A percentile compares a stretch with the other conserved stretches of the same genome.
Evolutionary conservation across 2,888 invertebrate species (phyloP).

Genomic region (Galeopsomyia nigrocyanea): DNA sequence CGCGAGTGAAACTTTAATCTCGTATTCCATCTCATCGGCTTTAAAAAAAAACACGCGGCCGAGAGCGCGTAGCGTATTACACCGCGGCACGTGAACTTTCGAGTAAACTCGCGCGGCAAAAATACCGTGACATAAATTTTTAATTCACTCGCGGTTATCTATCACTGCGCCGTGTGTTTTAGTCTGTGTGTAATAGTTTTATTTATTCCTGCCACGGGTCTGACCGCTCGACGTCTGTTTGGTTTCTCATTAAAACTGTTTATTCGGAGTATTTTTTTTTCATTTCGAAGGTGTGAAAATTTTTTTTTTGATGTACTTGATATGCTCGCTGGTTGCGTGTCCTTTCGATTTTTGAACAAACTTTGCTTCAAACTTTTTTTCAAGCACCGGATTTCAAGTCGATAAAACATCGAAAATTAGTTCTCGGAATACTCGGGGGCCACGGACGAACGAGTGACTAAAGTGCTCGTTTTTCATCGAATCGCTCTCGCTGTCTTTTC

Average conservation of each 20-base stretch:
- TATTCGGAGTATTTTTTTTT: too few species aligned
- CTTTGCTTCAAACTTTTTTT: conserved; percentile 10
- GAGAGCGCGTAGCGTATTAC: not conserved
- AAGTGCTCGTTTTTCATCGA: conserved; percentile 42
- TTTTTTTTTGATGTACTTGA: too few species aligned
- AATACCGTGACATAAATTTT: conserved; percentile 33
- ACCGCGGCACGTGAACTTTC: conserved; percentile 3
- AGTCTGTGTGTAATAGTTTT: too few species aligned
- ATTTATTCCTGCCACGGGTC: too few species aligned
- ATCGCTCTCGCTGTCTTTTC: conserved; percentile 30
- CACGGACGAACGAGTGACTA: conserved; percentile 43
- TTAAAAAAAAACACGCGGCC: conserved; percentile 3
- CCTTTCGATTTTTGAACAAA: too few species aligned
- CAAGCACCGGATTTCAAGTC: conserved; percentile 46
- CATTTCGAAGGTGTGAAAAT: too few species aligned
- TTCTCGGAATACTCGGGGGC: conserved; percentile 42
- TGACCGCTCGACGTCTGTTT: too few species aligned
- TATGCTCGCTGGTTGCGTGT: too few species aligned
- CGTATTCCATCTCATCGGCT: conserved; percentile 4
- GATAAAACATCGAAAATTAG: conserved; percentile 47
- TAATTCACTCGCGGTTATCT: conserved; percentile 14
- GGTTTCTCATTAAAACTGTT: too few species aligned
- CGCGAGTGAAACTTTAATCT: conserved; percentile 14
- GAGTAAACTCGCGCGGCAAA: conserved; percentile 2
- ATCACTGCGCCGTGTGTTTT: too few species aligned